phyloP scores from a whole-genome alignment of 2,797 vertebrate genomes.

The Syngnathus acus region DNA sequence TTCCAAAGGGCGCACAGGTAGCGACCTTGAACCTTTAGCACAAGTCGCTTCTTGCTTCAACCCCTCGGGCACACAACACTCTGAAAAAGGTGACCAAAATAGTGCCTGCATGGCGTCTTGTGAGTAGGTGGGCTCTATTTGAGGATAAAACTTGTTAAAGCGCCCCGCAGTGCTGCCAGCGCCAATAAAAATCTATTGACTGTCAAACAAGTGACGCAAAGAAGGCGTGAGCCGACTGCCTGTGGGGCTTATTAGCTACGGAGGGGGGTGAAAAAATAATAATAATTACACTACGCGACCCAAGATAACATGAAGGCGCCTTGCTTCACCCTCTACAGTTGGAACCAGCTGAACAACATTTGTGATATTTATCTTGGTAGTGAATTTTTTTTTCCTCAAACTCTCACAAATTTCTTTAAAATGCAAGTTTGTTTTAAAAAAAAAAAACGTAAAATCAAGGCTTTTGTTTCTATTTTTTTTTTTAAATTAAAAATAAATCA shows the following conservation, averaged over 20 bases:
- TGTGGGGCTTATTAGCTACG: conserved; percentile 13
- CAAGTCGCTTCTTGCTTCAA: too few relatives aligned
- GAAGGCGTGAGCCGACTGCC: conserved; percentile 10
- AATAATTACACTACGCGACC: not conserved
- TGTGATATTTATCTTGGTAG: too few relatives aligned
- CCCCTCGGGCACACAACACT: not conserved
- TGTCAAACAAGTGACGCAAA: conserved; percentile 26
- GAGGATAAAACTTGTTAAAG: conserved; percentile 7
- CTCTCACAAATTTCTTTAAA: too few relatives aligned
- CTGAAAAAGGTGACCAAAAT: not conserved
- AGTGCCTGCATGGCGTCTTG: not conserved
- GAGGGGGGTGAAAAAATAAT: conserved; percentile 7
- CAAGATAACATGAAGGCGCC: conserved; percentile 8
- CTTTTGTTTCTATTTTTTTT: too few relatives aligned
- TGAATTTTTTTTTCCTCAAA: too few relatives aligned
- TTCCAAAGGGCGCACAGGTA: not conserved
- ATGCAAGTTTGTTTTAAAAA: too few relatives aligned
- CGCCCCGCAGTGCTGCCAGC: conserved; percentile 11
- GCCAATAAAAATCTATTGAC: conserved; percentile 19
- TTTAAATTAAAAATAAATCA: too few relatives aligned
- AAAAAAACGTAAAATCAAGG: too few relatives aligned
- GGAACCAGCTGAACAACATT: not conserved
- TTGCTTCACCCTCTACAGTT: not conserved
- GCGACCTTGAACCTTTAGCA: conserved; percentile 2
- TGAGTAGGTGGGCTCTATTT: conserved; percentile 8